Percentiles rank a stretch among this genome's conserved stretches.
Conservation (phyloP, 2,797 vertebrate species). For the Aeoliscus strigatus region DNA sequence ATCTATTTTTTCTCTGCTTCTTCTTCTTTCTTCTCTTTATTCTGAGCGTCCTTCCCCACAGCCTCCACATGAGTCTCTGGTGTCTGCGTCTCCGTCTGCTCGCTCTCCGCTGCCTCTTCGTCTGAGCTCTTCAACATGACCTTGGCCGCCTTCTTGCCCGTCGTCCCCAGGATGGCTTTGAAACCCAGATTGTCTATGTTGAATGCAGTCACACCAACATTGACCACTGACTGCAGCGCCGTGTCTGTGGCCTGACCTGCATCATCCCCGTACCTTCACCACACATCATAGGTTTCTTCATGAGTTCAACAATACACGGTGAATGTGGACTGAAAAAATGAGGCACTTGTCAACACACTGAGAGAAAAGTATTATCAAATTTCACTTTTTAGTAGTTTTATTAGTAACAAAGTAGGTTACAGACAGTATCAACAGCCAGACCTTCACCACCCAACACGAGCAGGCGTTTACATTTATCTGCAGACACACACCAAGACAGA, state of each 20-base stretch:
- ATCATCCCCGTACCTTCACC: constrained; percentile 83
- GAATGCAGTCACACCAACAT: constrained; percentile 82
- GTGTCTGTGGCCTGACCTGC: constrained; percentile 83
- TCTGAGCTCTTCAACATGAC: constrained; percentile 62
- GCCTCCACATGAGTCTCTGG: constrained; percentile 9
- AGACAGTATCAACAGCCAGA: constrained; percentile 39
- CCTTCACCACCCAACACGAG: constrained; percentile 33
- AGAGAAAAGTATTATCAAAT: background rate
- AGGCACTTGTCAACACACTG: background rate
- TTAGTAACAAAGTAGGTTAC: constrained; percentile 39
- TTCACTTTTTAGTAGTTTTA: constrained; percentile 45
- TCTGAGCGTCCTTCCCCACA: constrained; percentile 10
- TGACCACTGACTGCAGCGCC: constrained; percentile 80
- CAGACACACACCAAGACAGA: constrained; percentile 22
- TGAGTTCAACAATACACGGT: constrained; percentile 8
- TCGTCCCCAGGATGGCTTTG: constrained; percentile 80
- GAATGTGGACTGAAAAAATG: background rate
- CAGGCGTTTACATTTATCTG: constrained; percentile 20
- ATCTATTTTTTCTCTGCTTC: no score
- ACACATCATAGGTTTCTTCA: constrained; percentile 29
- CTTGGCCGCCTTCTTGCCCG: constrained; percentile 79
- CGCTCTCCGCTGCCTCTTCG: constrained; percentile 27
- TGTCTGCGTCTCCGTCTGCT: constrained; percentile 11
- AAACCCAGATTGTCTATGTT: constrained; percentile 85
- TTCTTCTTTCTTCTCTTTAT: constrained; percentile 20